These are phyloP conservation scores for Eurytoma californica DNA, from an alignment of 2,888 invertebrate species.

Conservation along the genomic window DNA sequence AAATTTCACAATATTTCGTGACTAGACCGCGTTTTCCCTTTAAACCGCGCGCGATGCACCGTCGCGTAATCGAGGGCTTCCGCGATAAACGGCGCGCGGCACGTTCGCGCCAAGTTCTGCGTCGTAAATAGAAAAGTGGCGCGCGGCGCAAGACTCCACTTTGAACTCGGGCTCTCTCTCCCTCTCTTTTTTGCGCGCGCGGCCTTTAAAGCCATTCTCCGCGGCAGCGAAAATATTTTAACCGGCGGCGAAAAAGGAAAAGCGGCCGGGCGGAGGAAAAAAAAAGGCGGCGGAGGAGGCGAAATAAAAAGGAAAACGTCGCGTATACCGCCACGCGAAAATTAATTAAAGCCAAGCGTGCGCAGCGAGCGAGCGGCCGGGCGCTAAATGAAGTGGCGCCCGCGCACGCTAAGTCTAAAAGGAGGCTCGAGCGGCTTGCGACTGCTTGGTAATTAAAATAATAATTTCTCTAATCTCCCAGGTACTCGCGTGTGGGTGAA, in stretches of 20 bases:
- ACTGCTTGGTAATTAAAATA: conserved; percentile 53
- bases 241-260: conserved; percentile 25
- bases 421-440: conserved; percentile 21
- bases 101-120: background rate
- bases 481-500: conserved; percentile 29
- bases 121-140: conserved; percentile 51
- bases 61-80: conserved; percentile 34
- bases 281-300: background rate
- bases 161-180: conserved; percentile 26
- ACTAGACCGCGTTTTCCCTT: background rate
- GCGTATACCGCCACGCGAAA: background rate
- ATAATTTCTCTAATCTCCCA: conserved; percentile 47
- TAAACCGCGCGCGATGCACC: conserved; percentile 18
- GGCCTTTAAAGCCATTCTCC: background rate
- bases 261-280: background rate
- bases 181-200: background rate
- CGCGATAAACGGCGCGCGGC: background rate
- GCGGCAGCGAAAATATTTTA: conserved; percentile 39
- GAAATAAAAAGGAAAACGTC: conserved; percentile 1
- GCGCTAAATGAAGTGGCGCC: conserved; percentile 50
- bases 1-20: background rate
- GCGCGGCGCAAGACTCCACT: conserved; percentile 24
- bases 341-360: conserved; percentile 34
- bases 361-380: background rate
- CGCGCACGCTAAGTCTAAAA: conserved; percentile 34